Conservation (phyloP, 2,888 invertebrate genomes). For the Cephus spinipes region DNA sequence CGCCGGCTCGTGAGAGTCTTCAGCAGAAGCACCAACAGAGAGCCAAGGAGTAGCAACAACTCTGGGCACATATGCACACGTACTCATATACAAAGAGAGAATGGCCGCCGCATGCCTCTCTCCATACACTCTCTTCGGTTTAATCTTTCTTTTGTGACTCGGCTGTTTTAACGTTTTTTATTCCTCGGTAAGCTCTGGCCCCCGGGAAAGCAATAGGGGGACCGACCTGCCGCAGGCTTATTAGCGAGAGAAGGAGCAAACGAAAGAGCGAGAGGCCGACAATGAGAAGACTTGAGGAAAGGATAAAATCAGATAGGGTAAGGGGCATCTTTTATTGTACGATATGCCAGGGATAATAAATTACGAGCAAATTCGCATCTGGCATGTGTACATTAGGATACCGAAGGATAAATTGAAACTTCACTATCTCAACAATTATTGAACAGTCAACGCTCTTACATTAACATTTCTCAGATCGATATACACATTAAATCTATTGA, state of each 20-base stretch:
- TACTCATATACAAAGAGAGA: constrained; percentile 26
- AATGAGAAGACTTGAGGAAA: not conserved
- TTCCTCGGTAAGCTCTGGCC: constrained; percentile 48
- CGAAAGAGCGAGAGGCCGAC: constrained; percentile 16
- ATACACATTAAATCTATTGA: not conserved
- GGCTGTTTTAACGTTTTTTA: constrained; percentile 62
- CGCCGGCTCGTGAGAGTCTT: constrained; percentile 23
- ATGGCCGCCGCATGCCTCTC: constrained; percentile 42
- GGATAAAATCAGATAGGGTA: not conserved
- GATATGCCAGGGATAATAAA: not conserved
- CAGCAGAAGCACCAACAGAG: constrained; percentile 13
- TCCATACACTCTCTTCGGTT: constrained; percentile 53
- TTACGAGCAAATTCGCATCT: not conserved
- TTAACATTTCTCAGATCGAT: not conserved
- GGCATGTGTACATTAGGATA: not conserved
- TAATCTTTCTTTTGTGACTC: constrained; percentile 64
- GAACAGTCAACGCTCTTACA: not conserved
- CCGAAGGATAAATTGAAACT: not conserved
- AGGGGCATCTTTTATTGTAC: not conserved
- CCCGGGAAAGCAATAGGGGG: constrained; percentile 25
- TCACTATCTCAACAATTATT: not conserved
- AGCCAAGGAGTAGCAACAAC: constrained; percentile 9
- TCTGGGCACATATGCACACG: constrained; percentile 5
- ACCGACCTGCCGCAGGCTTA: constrained; percentile 43
- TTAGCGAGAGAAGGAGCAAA: constrained; percentile 33